Evolutionary conservation across 2,797 vertebrate genomes (phyloP).

Genomic region (Amblyraja radiata): DNA sequence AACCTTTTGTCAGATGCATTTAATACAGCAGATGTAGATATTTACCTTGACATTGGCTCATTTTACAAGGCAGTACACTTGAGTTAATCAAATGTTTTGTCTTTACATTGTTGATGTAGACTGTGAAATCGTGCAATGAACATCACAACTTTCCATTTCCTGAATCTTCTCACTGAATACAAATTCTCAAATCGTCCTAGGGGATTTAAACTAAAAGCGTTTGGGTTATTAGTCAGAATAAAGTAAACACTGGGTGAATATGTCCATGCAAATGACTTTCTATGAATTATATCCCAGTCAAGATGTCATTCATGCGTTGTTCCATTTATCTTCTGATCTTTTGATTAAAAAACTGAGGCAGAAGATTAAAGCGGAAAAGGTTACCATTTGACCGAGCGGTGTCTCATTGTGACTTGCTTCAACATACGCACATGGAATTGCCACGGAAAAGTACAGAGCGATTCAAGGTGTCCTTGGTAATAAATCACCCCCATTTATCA

Average conservation of each 20-base stretch:
- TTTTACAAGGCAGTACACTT: too few relatives aligned
- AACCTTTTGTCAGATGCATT: too few relatives aligned
- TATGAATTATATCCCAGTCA: not conserved
- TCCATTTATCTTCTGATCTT: not conserved
- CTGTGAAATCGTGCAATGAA: too few relatives aligned
- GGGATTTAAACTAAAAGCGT: not conserved
- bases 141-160: not conserved
- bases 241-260: not conserved
- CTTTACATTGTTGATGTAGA: too few relatives aligned
- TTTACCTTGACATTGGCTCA: too few relatives aligned
- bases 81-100: too few relatives aligned
- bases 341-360: not conserved
- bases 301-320: not conserved
- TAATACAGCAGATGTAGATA: too few relatives aligned
- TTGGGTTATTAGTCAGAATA: too few relatives aligned
- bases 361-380: not conserved
- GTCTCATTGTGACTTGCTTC: not conserved
- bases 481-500: not conserved
- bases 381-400: not conserved
- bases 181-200: not conserved
- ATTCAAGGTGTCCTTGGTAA: not conserved
- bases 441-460: not conserved
- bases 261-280: not conserved
- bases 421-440: not conserved
- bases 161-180: not conserved